Percentiles rank a stretch among this genome's conserved stretches.
Conservation (phyloP, 2,113 vertebrate genomes). For the Saimiri boliviensis region DNA sequence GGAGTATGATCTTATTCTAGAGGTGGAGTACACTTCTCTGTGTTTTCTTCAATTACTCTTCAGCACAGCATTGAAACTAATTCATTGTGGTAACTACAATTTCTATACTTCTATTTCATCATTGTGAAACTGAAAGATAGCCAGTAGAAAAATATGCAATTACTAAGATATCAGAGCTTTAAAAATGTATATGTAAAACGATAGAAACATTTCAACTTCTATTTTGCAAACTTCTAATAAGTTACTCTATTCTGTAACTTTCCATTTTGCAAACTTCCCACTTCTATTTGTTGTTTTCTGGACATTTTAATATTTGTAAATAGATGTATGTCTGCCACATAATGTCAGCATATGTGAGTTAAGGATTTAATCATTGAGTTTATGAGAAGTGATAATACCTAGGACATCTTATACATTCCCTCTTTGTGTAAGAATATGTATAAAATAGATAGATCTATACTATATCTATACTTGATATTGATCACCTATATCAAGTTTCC, state of each 20-base stretch:
- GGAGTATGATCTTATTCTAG: neutral
- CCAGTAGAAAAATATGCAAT: neutral
- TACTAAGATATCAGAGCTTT: neutral
- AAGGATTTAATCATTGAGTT: slow-evolving; percentile 11
- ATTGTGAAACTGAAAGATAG: neutral
- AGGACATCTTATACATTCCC: neutral
- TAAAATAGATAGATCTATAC: no score
- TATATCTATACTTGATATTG: no score
- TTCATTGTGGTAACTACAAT: neutral
- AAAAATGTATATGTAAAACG: neutral
- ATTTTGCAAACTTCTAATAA: no score
- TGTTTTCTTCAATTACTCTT: neutral
- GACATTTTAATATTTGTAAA: neutral
- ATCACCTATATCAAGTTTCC: no score
- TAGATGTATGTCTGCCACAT: neutral
- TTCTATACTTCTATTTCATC: neutral
- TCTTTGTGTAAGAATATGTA: neutral
- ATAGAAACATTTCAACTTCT: neutral
- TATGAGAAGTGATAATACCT: neutral
- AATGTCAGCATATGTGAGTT: neutral
- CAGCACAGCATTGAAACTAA: neutral
- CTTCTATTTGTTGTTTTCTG: neutral
- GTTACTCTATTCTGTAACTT: neutral
- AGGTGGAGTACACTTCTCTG: neutral
- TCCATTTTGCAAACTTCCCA: neutral